Evolutionary conservation across 2,888 invertebrate species (phyloP).

Genomic region (Tholera decimalis): DNA sequence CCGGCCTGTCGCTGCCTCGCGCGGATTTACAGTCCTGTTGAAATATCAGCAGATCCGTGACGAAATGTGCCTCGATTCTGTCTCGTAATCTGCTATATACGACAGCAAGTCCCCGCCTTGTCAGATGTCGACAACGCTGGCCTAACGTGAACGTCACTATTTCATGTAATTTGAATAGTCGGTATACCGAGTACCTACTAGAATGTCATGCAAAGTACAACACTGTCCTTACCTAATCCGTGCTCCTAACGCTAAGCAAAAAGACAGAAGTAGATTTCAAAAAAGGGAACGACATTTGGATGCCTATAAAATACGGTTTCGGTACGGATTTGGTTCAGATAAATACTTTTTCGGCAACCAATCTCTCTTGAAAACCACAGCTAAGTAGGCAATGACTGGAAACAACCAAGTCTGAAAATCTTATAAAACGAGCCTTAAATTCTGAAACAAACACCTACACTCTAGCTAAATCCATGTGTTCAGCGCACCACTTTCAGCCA

Average conservation of each 20-base stretch:
- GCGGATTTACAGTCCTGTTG: conserved; percentile 84
- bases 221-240: conserved; percentile 25
- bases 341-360: background rate
- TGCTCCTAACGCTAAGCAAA: background rate
- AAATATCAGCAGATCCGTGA: conserved; percentile 87
- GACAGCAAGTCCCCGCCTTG: conserved; percentile 67
- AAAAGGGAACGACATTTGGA: background rate
- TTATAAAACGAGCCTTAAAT: conserved; percentile 4
- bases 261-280: background rate
- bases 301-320: too few species aligned
- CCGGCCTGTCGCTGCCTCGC: conserved; percentile 68
- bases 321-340: background rate
- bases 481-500: conserved; percentile 70
- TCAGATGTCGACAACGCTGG: conserved; percentile 60
- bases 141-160: conserved; percentile 49
- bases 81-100: conserved; percentile 68
- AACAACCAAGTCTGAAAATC: background rate
- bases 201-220: conserved; percentile 24
- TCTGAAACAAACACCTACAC: conserved; percentile 21
- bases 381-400: background rate
- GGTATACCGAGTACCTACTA: conserved; percentile 20
- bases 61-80: conserved; percentile 77
- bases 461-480: conserved; percentile 21
- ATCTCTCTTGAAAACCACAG: too few species aligned
- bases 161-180: conserved; percentile 52